Percentiles rank a stretch among this genome's conserved stretches.
Evolutionary conservation across 2,888 invertebrate genomes (phyloP).

Genomic region (Cactoblastis cactorum): DNA sequence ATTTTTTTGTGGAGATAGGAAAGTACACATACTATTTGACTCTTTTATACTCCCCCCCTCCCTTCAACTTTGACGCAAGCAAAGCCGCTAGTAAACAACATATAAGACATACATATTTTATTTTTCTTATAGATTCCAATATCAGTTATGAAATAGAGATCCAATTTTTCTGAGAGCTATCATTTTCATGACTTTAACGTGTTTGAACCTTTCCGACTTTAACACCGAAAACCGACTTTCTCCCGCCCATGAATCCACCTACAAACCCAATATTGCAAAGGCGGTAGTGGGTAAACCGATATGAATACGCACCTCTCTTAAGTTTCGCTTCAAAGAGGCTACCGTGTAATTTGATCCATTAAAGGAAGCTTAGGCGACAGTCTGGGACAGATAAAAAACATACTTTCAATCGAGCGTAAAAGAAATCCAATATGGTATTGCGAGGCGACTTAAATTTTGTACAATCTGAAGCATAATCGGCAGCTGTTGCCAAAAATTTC

Average conservation of each 20-base stretch:
- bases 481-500: slow-evolving; percentile 70
- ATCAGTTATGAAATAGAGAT: slow-evolving; percentile 22
- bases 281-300: slow-evolving; percentile 47
- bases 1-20: too few species aligned
- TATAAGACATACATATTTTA: background rate
- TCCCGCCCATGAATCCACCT: slow-evolving; percentile 59
- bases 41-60: too few species aligned
- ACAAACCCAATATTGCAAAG: slow-evolving; percentile 42
- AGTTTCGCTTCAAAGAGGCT: slow-evolving; percentile 66
- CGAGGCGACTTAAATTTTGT: slow-evolving; percentile 73
- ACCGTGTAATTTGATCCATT: slow-evolving; percentile 70
- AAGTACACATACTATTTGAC: too few species aligned
- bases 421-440: slow-evolving; percentile 72
- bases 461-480: slow-evolving; percentile 64
- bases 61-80: too few species aligned
- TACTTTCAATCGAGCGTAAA: slow-evolving; percentile 64
- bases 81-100: too few species aligned
- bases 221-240: slow-evolving; percentile 47
- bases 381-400: slow-evolving; percentile 61
- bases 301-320: slow-evolving; percentile 54
- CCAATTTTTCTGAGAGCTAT: slow-evolving; percentile 2
- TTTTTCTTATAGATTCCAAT: background rate
- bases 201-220: slow-evolving; percentile 33
- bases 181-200: background rate
- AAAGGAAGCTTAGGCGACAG: slow-evolving; percentile 72